Evolutionary conservation across 2,113 vertebrate genomes (phyloP).

Genomic region (Emberiza fucata): DNA sequence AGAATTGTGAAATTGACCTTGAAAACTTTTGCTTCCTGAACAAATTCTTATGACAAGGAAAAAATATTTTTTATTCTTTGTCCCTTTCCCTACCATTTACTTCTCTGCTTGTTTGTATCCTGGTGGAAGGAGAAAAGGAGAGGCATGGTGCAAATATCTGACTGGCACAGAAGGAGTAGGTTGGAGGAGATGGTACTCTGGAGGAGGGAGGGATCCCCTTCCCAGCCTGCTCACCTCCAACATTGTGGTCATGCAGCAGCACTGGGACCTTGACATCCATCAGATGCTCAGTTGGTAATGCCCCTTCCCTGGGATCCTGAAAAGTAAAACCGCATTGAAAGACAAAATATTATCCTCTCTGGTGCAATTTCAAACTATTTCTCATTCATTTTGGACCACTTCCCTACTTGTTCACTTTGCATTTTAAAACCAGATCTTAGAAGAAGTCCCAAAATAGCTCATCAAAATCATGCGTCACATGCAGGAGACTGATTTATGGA

Average conservation of each 20-base stretch:
- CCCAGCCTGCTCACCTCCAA: accelerated
- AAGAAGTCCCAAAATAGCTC: not conserved
- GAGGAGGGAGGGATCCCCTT: not conserved
- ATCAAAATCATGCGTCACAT: accelerated
- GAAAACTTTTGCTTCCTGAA: not conserved
- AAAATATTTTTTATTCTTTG: not conserved
- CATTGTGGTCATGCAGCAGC: accelerated
- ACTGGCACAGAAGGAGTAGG: not conserved
- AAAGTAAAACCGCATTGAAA: not conserved
- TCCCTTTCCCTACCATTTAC: not conserved
- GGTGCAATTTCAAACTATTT: not conserved
- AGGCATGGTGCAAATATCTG: not conserved
- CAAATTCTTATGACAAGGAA: not conserved
- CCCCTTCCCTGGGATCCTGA: not conserved
- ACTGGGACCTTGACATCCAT: accelerated
- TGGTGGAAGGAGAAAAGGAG: not conserved
- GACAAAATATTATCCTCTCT: not conserved
- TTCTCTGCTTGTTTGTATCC: not conserved
- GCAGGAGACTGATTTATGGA: not conserved
- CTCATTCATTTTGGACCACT: not conserved
- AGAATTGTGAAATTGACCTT: not conserved
- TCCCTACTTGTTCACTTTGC: not conserved
- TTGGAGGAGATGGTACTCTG: not conserved
- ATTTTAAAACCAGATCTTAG: not conserved
- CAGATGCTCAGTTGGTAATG: not conserved